A percentile compares a stretch with the other conserved stretches of the same genome.
These are phyloP conservation scores for Pachyramphus minor DNA, from an alignment of 2,113 vertebrate genomes.

Conservation along the genomic window DNA sequence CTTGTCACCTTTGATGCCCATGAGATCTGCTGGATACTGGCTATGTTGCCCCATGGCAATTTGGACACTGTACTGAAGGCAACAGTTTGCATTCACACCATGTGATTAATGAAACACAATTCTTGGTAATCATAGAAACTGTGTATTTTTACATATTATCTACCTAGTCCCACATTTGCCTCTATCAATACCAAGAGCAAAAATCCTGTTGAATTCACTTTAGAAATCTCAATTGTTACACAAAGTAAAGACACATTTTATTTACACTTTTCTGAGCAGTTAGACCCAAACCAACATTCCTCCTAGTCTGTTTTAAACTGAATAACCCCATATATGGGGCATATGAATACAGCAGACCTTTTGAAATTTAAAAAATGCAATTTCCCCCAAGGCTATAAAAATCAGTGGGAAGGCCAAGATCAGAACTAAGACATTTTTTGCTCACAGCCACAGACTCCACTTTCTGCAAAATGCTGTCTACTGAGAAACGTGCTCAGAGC, in stretches of 20 bases:
- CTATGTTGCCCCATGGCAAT: neutral
- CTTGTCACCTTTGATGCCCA: neutral
- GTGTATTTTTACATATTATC: neutral
- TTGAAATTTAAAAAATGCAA: neutral
- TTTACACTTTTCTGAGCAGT: neutral
- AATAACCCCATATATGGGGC: neutral
- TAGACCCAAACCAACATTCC: neutral
- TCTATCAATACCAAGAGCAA: neutral
- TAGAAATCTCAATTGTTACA: neutral
- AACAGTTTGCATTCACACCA: neutral
- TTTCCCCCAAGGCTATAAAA: neutral
- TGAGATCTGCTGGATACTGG: neutral
- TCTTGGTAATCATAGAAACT: neutral
- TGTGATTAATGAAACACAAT: neutral
- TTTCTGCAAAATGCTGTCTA: constrained; percentile 1
- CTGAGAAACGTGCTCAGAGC: neutral
- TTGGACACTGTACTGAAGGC: neutral
- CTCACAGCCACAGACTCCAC: neutral
- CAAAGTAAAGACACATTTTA: neutral
- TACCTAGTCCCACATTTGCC: neutral
- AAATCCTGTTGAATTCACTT: neutral
- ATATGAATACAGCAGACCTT: neutral
- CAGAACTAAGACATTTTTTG: neutral
- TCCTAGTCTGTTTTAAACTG: neutral
- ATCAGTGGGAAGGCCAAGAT: constrained; percentile 5